Percentiles rank a stretch among this genome's conserved stretches.
phyloP scores from a whole-genome alignment of 2,797 vertebrate genomes.

The Chelidonichthys spinosus region DNA sequence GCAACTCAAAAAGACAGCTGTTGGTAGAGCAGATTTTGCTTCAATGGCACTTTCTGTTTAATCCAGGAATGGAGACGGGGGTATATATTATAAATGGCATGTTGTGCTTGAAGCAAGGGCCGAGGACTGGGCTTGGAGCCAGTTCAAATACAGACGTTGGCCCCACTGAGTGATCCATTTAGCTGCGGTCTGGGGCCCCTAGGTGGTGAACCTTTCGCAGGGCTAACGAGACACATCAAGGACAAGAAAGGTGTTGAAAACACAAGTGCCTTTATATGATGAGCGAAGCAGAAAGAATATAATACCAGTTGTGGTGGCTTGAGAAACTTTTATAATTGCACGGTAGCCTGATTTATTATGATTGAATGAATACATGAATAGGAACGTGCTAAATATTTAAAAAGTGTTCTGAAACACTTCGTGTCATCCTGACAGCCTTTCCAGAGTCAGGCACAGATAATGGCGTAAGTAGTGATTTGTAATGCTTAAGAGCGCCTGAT shows the following conservation, averaged over 20 bases:
- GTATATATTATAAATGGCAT: conserved; percentile 58
- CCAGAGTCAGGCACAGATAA: conserved; percentile 53
- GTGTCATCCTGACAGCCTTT: conserved; percentile 38
- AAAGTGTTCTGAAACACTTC: conserved; percentile 39
- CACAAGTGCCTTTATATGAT: conserved; percentile 20
- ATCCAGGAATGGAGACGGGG: conserved; percentile 49
- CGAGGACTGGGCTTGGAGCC: conserved; percentile 54
- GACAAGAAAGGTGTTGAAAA: conserved; percentile 27
- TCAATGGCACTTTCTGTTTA: conserved; percentile 56
- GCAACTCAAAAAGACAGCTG: conserved; percentile 50
- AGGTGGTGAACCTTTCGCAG: conserved; percentile 25
- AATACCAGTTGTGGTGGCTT: not conserved
- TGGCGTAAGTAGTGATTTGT: conserved; percentile 64
- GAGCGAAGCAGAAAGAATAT: conserved; percentile 24
- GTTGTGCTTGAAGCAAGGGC: conserved; percentile 45
- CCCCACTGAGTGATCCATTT: conserved; percentile 55
- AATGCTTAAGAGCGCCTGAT: conserved; percentile 66
- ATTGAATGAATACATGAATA: conserved; percentile 43
- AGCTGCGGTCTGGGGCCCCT: conserved; percentile 13
- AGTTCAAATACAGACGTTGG: conserved; percentile 74
- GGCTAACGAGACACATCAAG: conserved; percentile 33
- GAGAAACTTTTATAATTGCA: conserved; percentile 23
- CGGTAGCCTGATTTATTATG: conserved; percentile 29
- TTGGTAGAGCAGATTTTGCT: conserved; percentile 50
- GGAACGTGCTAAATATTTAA: conserved; percentile 58